phyloP scores from a whole-genome alignment of 2,888 invertebrate species.

The Marronus borbonicus region DNA sequence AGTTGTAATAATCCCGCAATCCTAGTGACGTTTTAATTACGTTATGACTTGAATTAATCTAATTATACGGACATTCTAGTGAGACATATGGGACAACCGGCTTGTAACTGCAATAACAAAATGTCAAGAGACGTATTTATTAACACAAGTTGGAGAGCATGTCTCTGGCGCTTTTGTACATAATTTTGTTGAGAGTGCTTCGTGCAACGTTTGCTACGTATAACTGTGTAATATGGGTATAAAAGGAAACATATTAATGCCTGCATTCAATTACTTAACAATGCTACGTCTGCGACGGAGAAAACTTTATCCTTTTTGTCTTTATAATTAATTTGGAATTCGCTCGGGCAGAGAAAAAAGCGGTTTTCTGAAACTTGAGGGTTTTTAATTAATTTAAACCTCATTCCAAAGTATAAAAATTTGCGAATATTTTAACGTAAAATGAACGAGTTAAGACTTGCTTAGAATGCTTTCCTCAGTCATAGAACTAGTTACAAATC shows the following conservation, averaged over 20 bases:
- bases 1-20: constrained; percentile 41
- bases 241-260: constrained; percentile 35
- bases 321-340: constrained; percentile 35
- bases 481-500: too few relatives aligned
- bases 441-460: background rate
- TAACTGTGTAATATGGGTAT: background rate
- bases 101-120: constrained; percentile 46
- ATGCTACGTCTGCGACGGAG: constrained; percentile 22
- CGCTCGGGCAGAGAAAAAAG: background rate
- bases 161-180: constrained; percentile 20
- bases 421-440: constrained; percentile 5
- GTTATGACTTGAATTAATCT: constrained; percentile 49
- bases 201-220: background rate
- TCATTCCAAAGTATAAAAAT: constrained; percentile 1
- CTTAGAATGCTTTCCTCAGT: background rate
- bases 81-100: constrained; percentile 45
- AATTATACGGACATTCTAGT: constrained; percentile 47
- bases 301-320: constrained; percentile 33
- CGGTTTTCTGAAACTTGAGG: background rate
- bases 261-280: constrained; percentile 43
- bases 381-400: constrained; percentile 19
- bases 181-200: constrained; percentile 26
- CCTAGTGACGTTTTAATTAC: constrained; percentile 42
- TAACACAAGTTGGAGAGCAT: constrained; percentile 44
- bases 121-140: constrained; percentile 48